Evolutionary conservation across 2,113 vertebrate genomes (phyloP).

Genomic region (Microcebus lehilahytsara): DNA sequence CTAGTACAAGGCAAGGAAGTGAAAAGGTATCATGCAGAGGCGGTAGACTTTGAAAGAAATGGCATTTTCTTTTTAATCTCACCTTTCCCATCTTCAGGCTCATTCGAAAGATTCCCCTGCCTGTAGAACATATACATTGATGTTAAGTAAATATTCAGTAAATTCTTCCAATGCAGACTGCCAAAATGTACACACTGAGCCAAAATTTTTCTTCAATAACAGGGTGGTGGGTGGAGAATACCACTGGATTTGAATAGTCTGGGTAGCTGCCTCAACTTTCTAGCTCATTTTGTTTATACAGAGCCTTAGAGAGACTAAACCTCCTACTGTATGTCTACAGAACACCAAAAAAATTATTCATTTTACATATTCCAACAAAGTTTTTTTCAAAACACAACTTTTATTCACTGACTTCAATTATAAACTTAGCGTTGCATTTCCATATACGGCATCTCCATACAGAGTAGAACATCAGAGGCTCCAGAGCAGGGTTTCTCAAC

Average conservation of each 20-base stretch:
- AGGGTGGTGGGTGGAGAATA: not conserved
- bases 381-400: conserved; percentile 19
- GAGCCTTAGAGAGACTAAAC: conserved; percentile 4
- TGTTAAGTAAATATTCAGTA: conserved; percentile 41
- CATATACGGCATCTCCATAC: not conserved
- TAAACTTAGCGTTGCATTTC: not conserved
- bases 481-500: no score
- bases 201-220: not conserved
- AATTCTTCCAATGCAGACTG: not conserved
- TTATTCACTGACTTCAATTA: conserved; percentile 16
- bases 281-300: conserved; percentile 30
- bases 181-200: not conserved
- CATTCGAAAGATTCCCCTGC: conserved; percentile 11
- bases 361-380: conserved; percentile 2
- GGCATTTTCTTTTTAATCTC: not conserved
- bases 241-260: not conserved
- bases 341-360: not conserved
- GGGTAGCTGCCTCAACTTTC: not conserved
- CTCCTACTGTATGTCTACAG: not conserved
- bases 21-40: not conserved
- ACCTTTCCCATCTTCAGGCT: not conserved
- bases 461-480: not conserved
- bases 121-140: not conserved
- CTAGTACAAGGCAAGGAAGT: not conserved
- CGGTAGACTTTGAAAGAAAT: not conserved